Evolutionary conservation across 1,140 invertebrate genomes (phyloP).

Genomic region (Harlomillsia oculata): DNA sequence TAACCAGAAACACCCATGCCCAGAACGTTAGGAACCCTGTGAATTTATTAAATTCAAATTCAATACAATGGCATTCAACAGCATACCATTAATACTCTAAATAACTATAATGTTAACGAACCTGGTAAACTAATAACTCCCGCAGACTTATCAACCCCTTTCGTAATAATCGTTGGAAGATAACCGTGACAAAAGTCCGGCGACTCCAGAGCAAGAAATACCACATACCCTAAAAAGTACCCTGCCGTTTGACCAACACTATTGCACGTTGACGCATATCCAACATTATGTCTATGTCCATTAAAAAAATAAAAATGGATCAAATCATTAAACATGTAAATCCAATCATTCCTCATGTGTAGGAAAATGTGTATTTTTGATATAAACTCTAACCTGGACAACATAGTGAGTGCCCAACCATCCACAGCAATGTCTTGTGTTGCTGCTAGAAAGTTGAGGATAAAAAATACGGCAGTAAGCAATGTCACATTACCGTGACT

Average conservation of each 20-base stretch:
- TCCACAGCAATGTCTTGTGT: conserved; percentile 99
- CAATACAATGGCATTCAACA: background rate
- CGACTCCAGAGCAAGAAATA: conserved; percentile 96
- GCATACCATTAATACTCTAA: background rate
- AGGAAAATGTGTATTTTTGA: background rate
- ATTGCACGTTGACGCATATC: conserved; percentile 98
- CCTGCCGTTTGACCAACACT: conserved; percentile 96
- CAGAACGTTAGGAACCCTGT: conserved; percentile 82
- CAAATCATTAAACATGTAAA: conserved; percentile 1
- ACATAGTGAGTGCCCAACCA: conserved; percentile 98
- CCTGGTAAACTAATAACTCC: conserved; percentile 79
- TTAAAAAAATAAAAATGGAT: conserved; percentile 29
- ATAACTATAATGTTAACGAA: too few relatives aligned
- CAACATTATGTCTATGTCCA: conserved; percentile 80
- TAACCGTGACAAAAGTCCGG: conserved; percentile 92
- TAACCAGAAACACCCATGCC: conserved; percentile 81
- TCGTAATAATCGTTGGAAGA: conserved; percentile 53
- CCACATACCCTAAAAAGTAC: conserved; percentile 92
- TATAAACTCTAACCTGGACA: conserved; percentile 58
- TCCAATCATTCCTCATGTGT: too few relatives aligned
- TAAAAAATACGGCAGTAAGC: conserved; percentile 62
- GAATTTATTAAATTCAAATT: background rate
- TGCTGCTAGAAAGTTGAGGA: conserved; percentile 89
- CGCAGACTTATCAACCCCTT: conserved; percentile 40
- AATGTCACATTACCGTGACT: conserved; percentile 44